phyloP scores from a whole-genome alignment of 2,797 vertebrate species.

The Rhabdomys pumilio region DNA sequence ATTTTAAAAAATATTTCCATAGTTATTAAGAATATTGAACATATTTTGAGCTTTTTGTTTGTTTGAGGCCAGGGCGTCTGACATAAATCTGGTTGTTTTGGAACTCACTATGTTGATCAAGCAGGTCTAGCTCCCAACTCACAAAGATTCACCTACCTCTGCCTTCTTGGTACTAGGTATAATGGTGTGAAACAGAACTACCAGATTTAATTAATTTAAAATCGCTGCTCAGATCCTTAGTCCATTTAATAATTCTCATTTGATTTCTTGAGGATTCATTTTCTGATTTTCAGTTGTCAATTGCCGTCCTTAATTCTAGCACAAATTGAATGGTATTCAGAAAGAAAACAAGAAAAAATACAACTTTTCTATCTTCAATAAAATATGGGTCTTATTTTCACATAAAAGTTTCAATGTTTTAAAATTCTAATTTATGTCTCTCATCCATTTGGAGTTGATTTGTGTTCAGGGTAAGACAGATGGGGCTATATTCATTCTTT shows the following conservation, averaged over 20 bases:
- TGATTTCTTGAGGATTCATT: background rate
- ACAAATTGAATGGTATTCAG: background rate
- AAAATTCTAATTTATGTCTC: too few species aligned
- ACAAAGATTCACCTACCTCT: background rate
- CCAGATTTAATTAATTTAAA: background rate
- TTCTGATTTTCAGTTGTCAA: background rate
- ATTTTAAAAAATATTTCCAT: background rate
- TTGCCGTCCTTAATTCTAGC: background rate
- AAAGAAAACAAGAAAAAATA: background rate
- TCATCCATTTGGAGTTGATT: too few species aligned
- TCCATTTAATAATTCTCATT: background rate
- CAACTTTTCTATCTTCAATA: too few species aligned
- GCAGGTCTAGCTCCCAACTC: background rate
- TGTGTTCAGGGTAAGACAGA: background rate
- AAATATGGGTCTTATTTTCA: too few species aligned
- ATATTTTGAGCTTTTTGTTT: background rate
- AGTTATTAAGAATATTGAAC: background rate
- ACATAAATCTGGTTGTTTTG: background rate
- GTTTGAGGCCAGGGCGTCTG: background rate
- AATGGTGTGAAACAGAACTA: background rate
- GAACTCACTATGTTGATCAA: background rate
- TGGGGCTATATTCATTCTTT: background rate
- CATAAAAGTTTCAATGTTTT: too few species aligned
- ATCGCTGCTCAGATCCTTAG: background rate
- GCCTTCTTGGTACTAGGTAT: background rate